Evolutionary conservation across 2,113 vertebrate genomes (phyloP).

Genomic region (Regulus satrapa): DNA sequence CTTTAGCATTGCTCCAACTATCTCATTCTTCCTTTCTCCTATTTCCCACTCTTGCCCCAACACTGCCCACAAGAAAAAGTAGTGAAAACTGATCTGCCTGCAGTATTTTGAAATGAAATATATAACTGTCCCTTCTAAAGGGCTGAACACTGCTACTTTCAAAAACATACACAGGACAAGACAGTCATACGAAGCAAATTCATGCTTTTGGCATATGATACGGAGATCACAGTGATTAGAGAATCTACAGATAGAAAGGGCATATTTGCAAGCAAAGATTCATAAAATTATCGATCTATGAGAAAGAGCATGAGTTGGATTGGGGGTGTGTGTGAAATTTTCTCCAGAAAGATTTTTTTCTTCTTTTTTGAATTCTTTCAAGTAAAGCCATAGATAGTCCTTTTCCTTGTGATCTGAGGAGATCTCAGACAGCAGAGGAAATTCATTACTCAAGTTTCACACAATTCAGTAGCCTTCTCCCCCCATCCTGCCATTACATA

Average conservation of each 20-base stretch:
- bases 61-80: not conserved
- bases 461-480: not conserved
- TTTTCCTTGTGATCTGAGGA: not conserved
- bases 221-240: not conserved
- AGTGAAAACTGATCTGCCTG: not conserved
- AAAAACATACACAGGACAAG: not conserved
- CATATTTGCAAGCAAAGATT: not conserved
- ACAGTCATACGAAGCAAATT: not conserved
- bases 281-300: not conserved
- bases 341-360: not conserved
- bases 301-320: not conserved
- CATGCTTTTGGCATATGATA: not conserved
- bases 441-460: not conserved
- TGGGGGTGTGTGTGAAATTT: not conserved
- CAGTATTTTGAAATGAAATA: not conserved
- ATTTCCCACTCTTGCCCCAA: not conserved
- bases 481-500: not conserved
- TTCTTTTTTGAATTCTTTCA: not conserved
- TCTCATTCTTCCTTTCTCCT: not conserved
- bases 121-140: not conserved
- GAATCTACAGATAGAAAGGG: not conserved
- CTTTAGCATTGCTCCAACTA: not conserved
- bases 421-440: not conserved
- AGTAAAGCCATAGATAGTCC: not conserved
- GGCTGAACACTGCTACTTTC: not conserved